A percentile compares a stretch with the other conserved stretches of the same genome.
Evolutionary conservation across 1,140 invertebrate genomes (phyloP).

Genomic region (Thalassaphorura encarpata): DNA sequence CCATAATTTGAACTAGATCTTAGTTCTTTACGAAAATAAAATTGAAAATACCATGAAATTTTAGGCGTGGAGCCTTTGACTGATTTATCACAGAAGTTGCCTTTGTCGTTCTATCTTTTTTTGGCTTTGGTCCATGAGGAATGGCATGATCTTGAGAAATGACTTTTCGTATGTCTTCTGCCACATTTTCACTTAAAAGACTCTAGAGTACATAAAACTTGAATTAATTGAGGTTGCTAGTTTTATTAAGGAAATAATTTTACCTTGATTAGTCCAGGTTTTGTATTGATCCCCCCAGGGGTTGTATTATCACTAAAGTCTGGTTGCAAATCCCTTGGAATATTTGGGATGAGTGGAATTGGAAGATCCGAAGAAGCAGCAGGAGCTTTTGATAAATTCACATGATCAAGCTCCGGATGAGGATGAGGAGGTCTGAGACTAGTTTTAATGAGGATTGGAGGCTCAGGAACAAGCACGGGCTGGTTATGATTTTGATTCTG

Average conservation of each 20-base stretch:
- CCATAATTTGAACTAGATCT: background rate
- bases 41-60: constrained; percentile 15
- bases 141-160: constrained; percentile 30
- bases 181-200: background rate
- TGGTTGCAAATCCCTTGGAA: background rate
- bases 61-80: constrained; percentile 1
- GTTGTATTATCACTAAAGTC: background rate
- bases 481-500: background rate
- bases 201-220: background rate
- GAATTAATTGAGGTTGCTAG: background rate
- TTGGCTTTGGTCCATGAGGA: constrained; percentile 3
- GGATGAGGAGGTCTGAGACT: background rate
- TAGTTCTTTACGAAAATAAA: too few species aligned
- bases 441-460: background rate
- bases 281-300: background rate
- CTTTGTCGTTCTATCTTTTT: background rate
- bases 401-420: background rate
- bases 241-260: background rate
- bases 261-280: background rate
- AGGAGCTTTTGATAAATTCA: too few species aligned
- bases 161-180: constrained; percentile 28
- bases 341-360: background rate
- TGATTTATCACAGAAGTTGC: background rate
- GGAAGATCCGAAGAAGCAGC: too few species aligned
- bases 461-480: background rate